Evolutionary conservation across 2,888 invertebrate species (phyloP).

Genomic region (Polymixis lichenea): DNA sequence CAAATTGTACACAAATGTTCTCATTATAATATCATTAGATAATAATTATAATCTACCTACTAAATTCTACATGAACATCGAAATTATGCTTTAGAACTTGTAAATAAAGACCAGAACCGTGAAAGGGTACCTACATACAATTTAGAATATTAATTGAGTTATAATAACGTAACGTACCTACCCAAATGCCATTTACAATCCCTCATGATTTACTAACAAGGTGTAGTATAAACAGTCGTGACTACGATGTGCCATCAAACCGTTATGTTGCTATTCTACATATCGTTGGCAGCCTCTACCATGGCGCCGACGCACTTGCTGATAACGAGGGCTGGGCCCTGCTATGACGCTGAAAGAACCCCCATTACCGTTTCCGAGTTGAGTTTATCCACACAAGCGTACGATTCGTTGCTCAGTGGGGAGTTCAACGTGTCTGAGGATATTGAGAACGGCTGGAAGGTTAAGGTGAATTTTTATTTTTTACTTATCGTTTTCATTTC

Average conservation of each 20-base stretch:
- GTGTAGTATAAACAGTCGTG: background rate
- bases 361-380: slow-evolving; percentile 72
- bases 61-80: slow-evolving; percentile 7
- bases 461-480: slow-evolving; percentile 69
- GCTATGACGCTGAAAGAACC: slow-evolving; percentile 49
- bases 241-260: slow-evolving; percentile 29
- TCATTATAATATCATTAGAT: slow-evolving; percentile 63
- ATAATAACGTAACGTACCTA: slow-evolving; percentile 3
- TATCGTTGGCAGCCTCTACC: slow-evolving; percentile 13
- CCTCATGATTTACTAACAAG: slow-evolving; percentile 17
- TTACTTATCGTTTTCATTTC: background rate
- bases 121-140: background rate
- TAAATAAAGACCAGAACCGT: slow-evolving; percentile 7
- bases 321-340: slow-evolving; percentile 74
- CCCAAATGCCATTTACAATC: slow-evolving; percentile 1
- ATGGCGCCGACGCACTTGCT: slow-evolving; percentile 74
- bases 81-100: slow-evolving; percentile 13
- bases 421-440: slow-evolving; percentile 73
- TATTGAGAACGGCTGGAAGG: slow-evolving; percentile 76
- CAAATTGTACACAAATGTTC: slow-evolving; percentile 3
- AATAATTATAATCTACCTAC: slow-evolving; percentile 23
- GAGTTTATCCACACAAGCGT: slow-evolving; percentile 69
- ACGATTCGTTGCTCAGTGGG: slow-evolving; percentile 74
- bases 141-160: slow-evolving; percentile 25
- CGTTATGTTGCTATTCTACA: slow-evolving; percentile 14